Evolutionary conservation across 2,888 invertebrate species (phyloP), one percentile per base, ranked within the genome.

Genomic region (Pollenia labialis): DNA sequence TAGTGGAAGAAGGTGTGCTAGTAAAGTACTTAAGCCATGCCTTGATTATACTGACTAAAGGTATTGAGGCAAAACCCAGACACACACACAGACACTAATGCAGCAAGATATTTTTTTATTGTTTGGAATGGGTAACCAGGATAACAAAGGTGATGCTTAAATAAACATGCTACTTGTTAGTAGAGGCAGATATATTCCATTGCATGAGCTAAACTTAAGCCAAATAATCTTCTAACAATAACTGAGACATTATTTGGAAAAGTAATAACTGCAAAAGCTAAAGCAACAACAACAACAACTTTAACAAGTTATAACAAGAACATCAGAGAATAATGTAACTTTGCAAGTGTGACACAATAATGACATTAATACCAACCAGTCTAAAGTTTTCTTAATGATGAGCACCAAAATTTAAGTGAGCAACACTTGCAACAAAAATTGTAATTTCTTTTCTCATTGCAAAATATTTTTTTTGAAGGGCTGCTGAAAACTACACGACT

Each of bases 321-420:
- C 54, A 56, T 11, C 32, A 71, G 69, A 58, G 76, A 74, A 72
- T 81, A 58, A 82, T 68, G 75, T 72, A 64, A 72, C 64, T 85
- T 82, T 60, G 68, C 77, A 79, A 85, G 74, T 86, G 80, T 83
- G 66, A 83, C 80, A 86, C 79, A 76, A 80, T 86, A 83, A 86
- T 76, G 75, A 71, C 83, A 83, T 86, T 83, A 86, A 82, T 75
- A 80, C 75, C 74, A 58, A 75, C 58, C 74, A 64, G 64, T 81
- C 77, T 69, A 62, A 69, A 82, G 18, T 83, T 83, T 77, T 62
- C 71, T 64, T 83, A 86, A 82, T 86, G 82, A 86, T 82, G 82
- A 74, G 77, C 62, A 50, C 62, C 60, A 50, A 62, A 71, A 56
- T 42, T 54, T 23, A 40, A 82, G 23, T 62, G 62, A 44, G 44